Conservation (phyloP, 2,888 invertebrate genomes). For the Drosophila tripunctata region DNA sequence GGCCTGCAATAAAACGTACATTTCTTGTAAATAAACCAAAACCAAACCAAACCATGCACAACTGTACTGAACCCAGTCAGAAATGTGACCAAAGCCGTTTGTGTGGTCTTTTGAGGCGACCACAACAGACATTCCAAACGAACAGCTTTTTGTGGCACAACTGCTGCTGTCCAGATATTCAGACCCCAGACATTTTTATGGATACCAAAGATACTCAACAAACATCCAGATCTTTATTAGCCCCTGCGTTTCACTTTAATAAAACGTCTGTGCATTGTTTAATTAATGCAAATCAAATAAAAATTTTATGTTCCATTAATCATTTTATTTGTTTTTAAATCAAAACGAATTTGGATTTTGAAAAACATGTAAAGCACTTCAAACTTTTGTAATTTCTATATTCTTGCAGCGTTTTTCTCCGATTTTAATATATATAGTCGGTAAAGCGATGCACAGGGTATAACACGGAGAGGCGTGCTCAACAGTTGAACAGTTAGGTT, state of each 20-base stretch:
- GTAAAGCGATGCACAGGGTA: no score
- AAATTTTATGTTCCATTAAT: neutral
- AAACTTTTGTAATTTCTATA: neutral
- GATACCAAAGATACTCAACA: neutral
- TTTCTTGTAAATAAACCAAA: constrained; percentile 66
- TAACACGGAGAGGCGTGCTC: no score
- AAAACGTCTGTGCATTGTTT: neutral
- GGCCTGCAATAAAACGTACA: constrained; percentile 64
- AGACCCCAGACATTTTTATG: constrained; percentile 31
- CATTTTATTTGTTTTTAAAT: neutral
- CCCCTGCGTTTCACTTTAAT: no score
- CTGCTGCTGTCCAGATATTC: neutral
- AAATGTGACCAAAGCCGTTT: constrained; percentile 45
- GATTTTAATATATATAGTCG: no score
- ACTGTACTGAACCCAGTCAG: constrained; percentile 33
- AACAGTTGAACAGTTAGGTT: no score
- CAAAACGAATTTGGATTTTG: neutral
- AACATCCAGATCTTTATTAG: constrained; percentile 12
- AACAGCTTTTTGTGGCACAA: constrained; percentile 36
- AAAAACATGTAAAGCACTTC: no score
- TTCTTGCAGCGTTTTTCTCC: no score
- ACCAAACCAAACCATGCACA: neutral
- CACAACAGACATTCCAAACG: constrained; percentile 5
- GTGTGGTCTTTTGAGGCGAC: constrained; percentile 17
- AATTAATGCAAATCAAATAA: neutral